These are phyloP conservation scores for Episyrphus balteatus DNA, from an alignment of 1,140 invertebrate genomes.

Conservation along the genomic window DNA sequence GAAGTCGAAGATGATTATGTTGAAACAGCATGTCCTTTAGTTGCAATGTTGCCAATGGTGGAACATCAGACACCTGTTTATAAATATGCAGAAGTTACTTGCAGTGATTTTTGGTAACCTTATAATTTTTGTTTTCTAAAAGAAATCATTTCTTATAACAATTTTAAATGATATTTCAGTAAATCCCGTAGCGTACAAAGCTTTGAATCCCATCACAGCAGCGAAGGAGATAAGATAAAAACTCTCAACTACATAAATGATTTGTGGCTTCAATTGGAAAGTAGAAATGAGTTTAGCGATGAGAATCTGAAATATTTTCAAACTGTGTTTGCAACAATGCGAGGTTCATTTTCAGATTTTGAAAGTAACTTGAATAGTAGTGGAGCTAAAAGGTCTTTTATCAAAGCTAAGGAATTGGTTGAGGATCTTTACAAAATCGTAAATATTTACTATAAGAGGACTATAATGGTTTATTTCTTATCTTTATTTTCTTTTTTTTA, in stretches of 20 bases:
- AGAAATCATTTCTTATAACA: neutral
- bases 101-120: slow-evolving; percentile 29
- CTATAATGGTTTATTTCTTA: no score
- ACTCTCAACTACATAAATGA: no score
- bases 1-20: slow-evolving; percentile 58
- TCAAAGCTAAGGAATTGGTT: no score
- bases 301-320: slow-evolving; percentile 22
- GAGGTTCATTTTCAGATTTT: slow-evolving; percentile 27
- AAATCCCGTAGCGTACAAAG: slow-evolving; percentile 31
- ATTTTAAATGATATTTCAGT: slow-evolving; percentile 6
- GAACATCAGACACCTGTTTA: slow-evolving; percentile 57
- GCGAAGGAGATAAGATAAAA: no score
- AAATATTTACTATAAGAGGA: no score
- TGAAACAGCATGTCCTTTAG: slow-evolving; percentile 52
- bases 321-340: slow-evolving; percentile 21
- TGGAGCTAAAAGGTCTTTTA: no score
- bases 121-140: neutral
- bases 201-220: slow-evolving; percentile 21
- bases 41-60: slow-evolving; percentile 46
- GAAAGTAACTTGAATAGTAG: slow-evolving; percentile 24
- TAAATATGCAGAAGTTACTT: slow-evolving; percentile 43
- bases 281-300: slow-evolving; percentile 1
- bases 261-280: no score
- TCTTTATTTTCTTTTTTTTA: slow-evolving; percentile 13
- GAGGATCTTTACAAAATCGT: no score